Base-by-base conservation (phyloP, 1,140 invertebrate species). In the Pseudomyrmex flavicornis region DNA sequence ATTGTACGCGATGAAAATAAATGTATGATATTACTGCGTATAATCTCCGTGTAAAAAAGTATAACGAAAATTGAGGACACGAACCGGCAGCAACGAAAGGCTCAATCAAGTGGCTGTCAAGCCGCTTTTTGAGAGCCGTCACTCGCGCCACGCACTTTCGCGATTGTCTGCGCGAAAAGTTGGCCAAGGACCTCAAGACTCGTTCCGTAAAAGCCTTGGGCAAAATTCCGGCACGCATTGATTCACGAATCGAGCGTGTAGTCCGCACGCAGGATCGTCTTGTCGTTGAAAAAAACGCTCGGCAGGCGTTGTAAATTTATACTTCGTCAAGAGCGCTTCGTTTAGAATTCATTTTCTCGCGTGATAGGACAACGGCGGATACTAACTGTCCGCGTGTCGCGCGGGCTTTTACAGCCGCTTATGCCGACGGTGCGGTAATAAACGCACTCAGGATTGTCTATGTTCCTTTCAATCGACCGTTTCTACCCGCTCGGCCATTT, bases 401-500 rank as follows among this genome's bases (percentile, higher is more conserved):
- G 26, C 70, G 13, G 12, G 20, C 46, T 48, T 68, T 70, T 48
- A 69, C 7, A 61, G 48, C 20, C 66, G 66, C 44, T 69, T 13
- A 69, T 58, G 44, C 44, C 66, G 65, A 59, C 66, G 66, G 10
- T 72, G 65, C 44, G 76, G 15, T 72, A 72, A 72, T 80, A 80
- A 80, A 80, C 54, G 65, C 44, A 59, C 20, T 80, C 56, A 17
- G n/a, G 22, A 80, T 70, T 54, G 52, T 61, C 50, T 46, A 56
- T 26, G 80, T 63, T 72, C 58, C 48, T 54, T 59, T 77, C 79
- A 87, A 87, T 68, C 73, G 59, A 1, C 9, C 48, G n/a, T 74
- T 76, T 48, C 66, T 22, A 46, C 35, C 72, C 50, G 35, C 35
- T 35, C 35, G 59, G 2, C 15, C 48, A 15, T 74, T 76, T 48